Conservation (phyloP, 2,797 vertebrate genomes). For the Phyllotis vaccarum region DNA sequence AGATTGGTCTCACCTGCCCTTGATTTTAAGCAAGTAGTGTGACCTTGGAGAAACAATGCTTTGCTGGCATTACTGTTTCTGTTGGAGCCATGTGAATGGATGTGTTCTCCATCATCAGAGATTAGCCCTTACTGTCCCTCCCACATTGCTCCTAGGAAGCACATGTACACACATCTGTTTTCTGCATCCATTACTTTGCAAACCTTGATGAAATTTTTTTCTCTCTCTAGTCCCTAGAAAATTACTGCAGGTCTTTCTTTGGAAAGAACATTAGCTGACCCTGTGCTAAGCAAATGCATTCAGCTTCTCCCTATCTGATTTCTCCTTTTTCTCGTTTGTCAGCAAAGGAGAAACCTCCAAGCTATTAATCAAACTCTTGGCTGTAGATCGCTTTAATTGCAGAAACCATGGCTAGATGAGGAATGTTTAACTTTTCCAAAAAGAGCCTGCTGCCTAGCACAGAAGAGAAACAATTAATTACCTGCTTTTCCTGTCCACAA, state of each 20-base stretch:
- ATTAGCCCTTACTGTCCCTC: not conserved
- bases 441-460: conserved; percentile 10
- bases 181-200: conserved; percentile 60
- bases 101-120: not conserved
- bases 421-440: conserved; percentile 75
- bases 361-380: conserved; percentile 80
- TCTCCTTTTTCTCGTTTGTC: conserved; percentile 76
- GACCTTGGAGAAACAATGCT: conserved; percentile 42
- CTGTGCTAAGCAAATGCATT: conserved; percentile 65
- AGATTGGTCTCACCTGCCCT: not conserved
- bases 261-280: conserved; percentile 60
- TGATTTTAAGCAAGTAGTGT: not conserved
- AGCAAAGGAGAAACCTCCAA: conserved; percentile 82
- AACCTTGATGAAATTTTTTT: conserved; percentile 49
- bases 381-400: conserved; percentile 73
- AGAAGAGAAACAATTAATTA: conserved; percentile 67
- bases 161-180: conserved; percentile 38
- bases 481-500: conserved; percentile 48
- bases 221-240: conserved; percentile 39
- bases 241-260: conserved; percentile 54
- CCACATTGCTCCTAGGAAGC: not conserved
- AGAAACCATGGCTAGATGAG: conserved; percentile 72
- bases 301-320: conserved; percentile 73
- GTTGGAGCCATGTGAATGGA: not conserved
- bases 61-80: not conserved